A percentile compares a stretch with the other conserved stretches of the same genome.
These are phyloP conservation scores for Tetragonula clypearis DNA, from an alignment of 1,140 invertebrate genomes.

Conservation along the genomic window DNA sequence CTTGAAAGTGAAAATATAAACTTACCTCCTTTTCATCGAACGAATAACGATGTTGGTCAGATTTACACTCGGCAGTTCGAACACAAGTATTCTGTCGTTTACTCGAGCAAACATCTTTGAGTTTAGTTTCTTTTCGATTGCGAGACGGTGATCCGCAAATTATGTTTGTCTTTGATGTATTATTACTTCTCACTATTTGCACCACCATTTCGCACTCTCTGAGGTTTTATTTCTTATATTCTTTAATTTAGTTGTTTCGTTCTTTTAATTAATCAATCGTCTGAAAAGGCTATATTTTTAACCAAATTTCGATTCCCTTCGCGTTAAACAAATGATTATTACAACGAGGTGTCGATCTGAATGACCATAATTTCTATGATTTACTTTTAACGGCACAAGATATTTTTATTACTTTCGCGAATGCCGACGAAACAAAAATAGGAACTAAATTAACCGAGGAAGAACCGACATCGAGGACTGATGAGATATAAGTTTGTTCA, in stretches of 20 bases:
- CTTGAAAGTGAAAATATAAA: background rate
- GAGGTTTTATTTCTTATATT: background rate
- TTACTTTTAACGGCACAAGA: background rate
- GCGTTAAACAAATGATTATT: background rate
- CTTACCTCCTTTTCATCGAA: slow-evolving; percentile 52
- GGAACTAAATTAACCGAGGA: background rate
- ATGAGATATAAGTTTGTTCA: background rate
- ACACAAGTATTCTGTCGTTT: background rate
- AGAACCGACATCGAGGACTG: background rate
- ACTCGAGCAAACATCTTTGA: background rate
- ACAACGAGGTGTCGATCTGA: background rate
- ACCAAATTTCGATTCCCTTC: background rate
- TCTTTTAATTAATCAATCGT: too few species aligned
- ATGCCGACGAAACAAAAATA: background rate
- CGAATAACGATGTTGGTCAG: background rate
- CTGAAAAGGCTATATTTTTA: background rate
- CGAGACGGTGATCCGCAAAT: background rate
- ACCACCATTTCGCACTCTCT: background rate
- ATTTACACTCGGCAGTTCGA: background rate
- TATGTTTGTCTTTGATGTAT: background rate
- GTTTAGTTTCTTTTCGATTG: slow-evolving; percentile 2
- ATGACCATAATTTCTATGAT: background rate
- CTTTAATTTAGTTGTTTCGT: too few species aligned
- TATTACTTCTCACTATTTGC: background rate
- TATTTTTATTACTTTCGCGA: background rate